A percentile compares a stretch with the other conserved stretches of the same genome.
phyloP scores from a whole-genome alignment of 2,113 vertebrate genomes.

The Trogon surrucura region DNA sequence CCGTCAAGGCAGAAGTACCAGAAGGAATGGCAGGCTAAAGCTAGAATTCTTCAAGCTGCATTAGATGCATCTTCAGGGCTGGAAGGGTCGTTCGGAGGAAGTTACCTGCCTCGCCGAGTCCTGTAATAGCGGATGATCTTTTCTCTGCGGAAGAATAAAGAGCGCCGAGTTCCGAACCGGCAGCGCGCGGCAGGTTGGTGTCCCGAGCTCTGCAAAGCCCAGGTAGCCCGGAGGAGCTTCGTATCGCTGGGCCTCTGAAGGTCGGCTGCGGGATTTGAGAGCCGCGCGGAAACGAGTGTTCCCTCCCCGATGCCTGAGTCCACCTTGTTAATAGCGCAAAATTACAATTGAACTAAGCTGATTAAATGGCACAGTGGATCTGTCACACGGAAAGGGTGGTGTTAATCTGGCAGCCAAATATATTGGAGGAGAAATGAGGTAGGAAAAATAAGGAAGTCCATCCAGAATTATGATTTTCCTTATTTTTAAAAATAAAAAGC shows the following conservation, averaged over 20 bases:
- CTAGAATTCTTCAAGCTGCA: background rate
- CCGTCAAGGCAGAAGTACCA: background rate
- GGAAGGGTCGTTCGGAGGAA: background rate
- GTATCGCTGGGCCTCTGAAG: fast-evolving
- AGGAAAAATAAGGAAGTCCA: background rate
- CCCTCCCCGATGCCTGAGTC: background rate
- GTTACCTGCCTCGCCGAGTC: background rate
- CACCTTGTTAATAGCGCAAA: background rate
- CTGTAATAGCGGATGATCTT: background rate
- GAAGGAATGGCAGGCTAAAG: background rate
- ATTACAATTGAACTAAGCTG: background rate
- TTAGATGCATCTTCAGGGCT: background rate
- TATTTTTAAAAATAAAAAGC: background rate
- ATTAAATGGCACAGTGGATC: background rate
- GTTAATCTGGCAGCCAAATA: background rate
- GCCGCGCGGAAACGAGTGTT: fast-evolving
- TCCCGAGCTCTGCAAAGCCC: background rate
- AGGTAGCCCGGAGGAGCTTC: background rate
- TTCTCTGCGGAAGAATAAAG: background rate
- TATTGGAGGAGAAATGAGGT: background rate
- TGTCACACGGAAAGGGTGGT: background rate
- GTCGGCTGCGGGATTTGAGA: background rate
- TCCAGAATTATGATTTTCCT: background rate
- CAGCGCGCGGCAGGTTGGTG: background rate
- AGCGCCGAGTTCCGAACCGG: background rate